These are phyloP conservation scores for Coptotermes formosanus DNA, from an alignment of 1,140 invertebrate species.

Conservation along the genomic window DNA sequence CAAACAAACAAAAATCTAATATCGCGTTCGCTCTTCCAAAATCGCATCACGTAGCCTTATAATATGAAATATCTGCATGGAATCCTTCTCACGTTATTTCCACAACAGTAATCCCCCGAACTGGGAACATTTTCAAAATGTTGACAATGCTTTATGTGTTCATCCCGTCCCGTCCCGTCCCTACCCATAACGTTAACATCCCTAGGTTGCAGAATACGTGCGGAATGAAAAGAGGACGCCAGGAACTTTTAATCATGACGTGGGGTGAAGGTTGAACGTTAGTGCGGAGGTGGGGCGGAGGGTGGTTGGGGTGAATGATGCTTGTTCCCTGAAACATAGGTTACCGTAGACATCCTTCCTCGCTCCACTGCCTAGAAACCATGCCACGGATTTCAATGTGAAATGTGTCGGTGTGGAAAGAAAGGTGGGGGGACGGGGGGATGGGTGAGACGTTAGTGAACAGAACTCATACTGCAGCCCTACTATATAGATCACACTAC, in stretches of 20 bases:
- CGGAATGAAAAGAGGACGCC: not conserved
- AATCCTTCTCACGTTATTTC: conserved; percentile 3
- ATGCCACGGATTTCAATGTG: conserved; percentile 4
- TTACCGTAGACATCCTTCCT: not conserved
- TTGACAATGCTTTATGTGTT: conserved; percentile 2
- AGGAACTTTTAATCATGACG: conserved; percentile 11
- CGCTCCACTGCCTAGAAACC: not conserved
- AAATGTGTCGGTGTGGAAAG: not conserved
- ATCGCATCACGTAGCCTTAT: not conserved
- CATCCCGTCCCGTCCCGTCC: not conserved
- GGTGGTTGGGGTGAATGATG: not conserved
- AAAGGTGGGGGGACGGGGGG: not conserved
- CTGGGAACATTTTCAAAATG: conserved; percentile 8
- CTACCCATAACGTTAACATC: not conserved
- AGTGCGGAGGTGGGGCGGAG: no score
- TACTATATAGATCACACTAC: not conserved
- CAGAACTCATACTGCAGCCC: not conserved
- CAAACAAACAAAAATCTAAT: conserved; percentile 10
- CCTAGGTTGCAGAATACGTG: not conserved
- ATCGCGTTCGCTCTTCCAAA: not conserved
- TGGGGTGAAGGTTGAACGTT: not conserved
- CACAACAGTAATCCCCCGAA: conserved; percentile 6
- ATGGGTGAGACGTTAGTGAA: not conserved
- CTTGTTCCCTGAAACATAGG: conserved; percentile 5
- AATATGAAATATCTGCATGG: conserved; percentile 10